phyloP scores from a whole-genome alignment of 2,113 vertebrate species.

The Lates calcarifer region DNA sequence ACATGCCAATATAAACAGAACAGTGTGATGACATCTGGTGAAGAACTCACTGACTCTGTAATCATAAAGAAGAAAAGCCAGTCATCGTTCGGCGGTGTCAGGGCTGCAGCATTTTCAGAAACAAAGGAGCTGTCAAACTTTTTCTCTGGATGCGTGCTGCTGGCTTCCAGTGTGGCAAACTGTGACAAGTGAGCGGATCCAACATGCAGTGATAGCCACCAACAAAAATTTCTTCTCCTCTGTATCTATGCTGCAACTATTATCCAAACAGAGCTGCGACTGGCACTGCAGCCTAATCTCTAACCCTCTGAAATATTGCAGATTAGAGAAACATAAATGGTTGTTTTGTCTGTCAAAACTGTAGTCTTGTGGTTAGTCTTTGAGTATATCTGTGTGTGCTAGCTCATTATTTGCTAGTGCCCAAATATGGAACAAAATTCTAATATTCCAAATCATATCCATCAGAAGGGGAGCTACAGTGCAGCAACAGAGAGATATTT shows the following conservation, averaged over 20 bases:
- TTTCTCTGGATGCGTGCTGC: slow-evolving; percentile 12
- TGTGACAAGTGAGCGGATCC: slow-evolving; percentile 46
- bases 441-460: neutral
- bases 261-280: slow-evolving; percentile 3
- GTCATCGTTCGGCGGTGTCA: slow-evolving; percentile 41
- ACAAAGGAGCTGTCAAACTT: slow-evolving; percentile 70
- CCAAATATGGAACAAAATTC: neutral
- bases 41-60: slow-evolving; percentile 56
- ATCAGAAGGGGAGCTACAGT: neutral
- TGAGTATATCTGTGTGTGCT: neutral
- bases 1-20: slow-evolving; percentile 72
- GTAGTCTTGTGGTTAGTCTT: neutral
- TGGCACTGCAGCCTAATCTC: slow-evolving; percentile 7
- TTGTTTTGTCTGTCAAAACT: slow-evolving; percentile 9
- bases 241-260: slow-evolving; percentile 7
- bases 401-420: neutral
- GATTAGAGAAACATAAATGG: slow-evolving; percentile 8
- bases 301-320: slow-evolving; percentile 15
- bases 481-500: neutral
- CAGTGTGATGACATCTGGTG: slow-evolving; percentile 71
- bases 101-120: slow-evolving; percentile 30
- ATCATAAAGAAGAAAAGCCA: slow-evolving; percentile 63
- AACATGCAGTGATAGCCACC: slow-evolving; percentile 32
- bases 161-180: slow-evolving; percentile 42
- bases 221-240: slow-evolving; percentile 26